A percentile compares a stretch with the other conserved stretches of the same genome.
These are phyloP conservation scores for Gallinago paraguaiae DNA, from an alignment of 2,113 vertebrate species.

Conservation along the genomic window DNA sequence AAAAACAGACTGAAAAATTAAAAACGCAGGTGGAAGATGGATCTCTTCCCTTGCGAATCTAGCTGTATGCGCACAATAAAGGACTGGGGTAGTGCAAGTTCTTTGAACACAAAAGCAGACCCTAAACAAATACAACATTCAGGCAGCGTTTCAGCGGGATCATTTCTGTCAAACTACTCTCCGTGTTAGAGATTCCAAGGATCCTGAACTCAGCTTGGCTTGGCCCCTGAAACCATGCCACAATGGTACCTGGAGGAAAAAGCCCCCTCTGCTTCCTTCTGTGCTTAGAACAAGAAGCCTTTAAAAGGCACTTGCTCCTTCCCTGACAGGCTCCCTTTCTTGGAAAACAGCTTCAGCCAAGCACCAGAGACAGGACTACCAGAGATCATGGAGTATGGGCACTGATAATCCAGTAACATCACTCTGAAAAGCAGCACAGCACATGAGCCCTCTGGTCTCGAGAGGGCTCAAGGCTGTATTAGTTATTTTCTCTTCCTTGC, in stretches of 20 bases:
- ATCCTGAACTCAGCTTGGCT: not conserved
- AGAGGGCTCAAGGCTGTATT: not conserved
- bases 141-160: not conserved
- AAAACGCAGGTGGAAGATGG: not conserved
- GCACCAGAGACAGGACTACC: not conserved
- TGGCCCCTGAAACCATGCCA: not conserved
- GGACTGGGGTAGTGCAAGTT: not conserved
- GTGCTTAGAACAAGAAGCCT: not conserved
- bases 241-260: not conserved
- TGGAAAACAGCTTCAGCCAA: not conserved
- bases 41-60: not conserved
- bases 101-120: not conserved
- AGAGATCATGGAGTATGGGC: not conserved
- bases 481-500: not conserved
- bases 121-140: not conserved
- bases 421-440: not conserved
- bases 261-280: not conserved
- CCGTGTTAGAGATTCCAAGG: not conserved
- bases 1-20: not conserved
- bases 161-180: not conserved
- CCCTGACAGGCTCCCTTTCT: not conserved
- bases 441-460: not conserved
- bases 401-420: not conserved
- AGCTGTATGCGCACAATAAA: not conserved
- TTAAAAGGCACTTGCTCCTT: not conserved